Evolutionary conservation across 2,797 vertebrate genomes (phyloP).

Genomic region (Malacoraja senta): DNA sequence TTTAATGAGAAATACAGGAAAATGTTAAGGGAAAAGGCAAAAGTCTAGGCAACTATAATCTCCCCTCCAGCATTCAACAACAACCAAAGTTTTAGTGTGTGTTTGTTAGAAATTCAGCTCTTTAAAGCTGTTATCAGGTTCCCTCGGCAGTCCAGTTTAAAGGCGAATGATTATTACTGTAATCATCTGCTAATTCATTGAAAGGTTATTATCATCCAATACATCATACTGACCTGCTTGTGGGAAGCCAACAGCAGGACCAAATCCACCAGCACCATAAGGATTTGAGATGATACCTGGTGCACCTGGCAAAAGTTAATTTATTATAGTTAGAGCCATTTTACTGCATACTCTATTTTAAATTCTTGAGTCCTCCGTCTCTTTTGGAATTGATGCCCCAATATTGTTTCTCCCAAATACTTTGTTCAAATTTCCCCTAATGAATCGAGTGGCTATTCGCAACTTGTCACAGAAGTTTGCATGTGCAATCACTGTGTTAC

Average conservation of each 20-base stretch:
- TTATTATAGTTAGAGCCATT: not conserved
- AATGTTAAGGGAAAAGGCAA: not conserved
- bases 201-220: no score
- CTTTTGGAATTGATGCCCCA: not conserved
- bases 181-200: not conserved
- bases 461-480: not conserved
- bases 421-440: not conserved
- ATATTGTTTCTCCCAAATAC: no score
- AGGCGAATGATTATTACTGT: not conserved
- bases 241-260: conserved; percentile 57
- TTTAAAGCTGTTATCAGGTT: no score
- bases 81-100: not conserved
- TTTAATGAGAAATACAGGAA: not conserved
- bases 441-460: not conserved
- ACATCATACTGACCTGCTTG: conserved; percentile 55
- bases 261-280: conserved; percentile 61
- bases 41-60: not conserved
- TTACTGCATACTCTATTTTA: not conserved
- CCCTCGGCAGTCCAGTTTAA: no score
- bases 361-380: not conserved
- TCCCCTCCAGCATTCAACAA: not conserved
- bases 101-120: no score
- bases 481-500: not conserved
- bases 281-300: conserved; percentile 60
- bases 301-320: conserved; percentile 50